Conservation (phyloP, 2,113 vertebrate species). For the Perca flavescens region DNA sequence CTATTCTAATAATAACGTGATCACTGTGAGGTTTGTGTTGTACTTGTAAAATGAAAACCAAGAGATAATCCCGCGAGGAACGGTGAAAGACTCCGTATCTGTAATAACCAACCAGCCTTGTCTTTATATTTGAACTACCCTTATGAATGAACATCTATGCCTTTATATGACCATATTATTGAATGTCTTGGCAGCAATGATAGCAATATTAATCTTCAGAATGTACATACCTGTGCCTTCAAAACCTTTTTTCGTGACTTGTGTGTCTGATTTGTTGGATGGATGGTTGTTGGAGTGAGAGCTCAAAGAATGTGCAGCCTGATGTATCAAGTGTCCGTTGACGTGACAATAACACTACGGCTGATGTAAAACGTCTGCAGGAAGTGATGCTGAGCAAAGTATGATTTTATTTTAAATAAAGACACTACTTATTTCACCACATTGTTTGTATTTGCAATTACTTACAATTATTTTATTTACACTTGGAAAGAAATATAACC, state of each 20-base stretch:
- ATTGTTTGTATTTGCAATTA: constrained; percentile 12
- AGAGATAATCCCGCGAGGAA: constrained; percentile 17
- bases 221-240: constrained; percentile 65
- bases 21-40: constrained; percentile 47
- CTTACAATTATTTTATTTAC: not conserved
- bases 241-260: constrained; percentile 29
- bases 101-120: constrained; percentile 37
- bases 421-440: constrained; percentile 51
- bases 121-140: constrained; percentile 45
- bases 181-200: constrained; percentile 48
- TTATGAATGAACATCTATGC: constrained; percentile 44
- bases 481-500: not conserved
- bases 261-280: constrained; percentile 33
- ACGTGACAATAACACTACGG: constrained; percentile 4
- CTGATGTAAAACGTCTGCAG: constrained; percentile 18
- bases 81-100: not conserved
- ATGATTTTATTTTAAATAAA: constrained; percentile 73
- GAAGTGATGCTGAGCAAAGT: constrained; percentile 6
- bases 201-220: constrained; percentile 53
- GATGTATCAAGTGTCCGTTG: constrained; percentile 16
- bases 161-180: constrained; percentile 40
- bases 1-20: constrained; percentile 11
- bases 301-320: constrained; percentile 24
- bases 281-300: constrained; percentile 11
- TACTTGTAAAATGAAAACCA: constrained; percentile 28